Evolutionary conservation across 2,113 vertebrate genomes (phyloP).

Genomic region (Condylura cristata): DNA sequence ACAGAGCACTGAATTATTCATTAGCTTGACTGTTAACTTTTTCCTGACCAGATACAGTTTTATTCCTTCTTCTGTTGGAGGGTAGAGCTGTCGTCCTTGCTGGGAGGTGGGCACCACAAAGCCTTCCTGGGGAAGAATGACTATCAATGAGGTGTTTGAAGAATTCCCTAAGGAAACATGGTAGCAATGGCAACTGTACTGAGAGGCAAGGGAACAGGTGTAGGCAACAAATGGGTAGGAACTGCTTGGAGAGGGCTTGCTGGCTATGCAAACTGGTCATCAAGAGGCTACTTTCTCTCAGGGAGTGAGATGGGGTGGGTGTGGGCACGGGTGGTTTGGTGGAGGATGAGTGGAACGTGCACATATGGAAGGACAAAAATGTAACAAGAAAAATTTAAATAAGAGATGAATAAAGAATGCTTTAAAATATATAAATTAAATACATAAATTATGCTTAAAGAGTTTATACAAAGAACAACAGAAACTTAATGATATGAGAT

Average conservation of each 20-base stretch:
- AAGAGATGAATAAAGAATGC: too few species aligned
- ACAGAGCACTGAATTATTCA: background rate
- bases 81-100: background rate
- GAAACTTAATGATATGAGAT: too few species aligned
- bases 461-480: too few species aligned
- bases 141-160: background rate
- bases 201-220: background rate
- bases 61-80: background rate
- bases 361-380: too few species aligned
- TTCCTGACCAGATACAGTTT: background rate
- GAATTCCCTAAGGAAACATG: background rate
- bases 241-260: background rate
- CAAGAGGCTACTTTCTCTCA: background rate
- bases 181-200: background rate
- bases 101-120: background rate
- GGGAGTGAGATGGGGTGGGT: background rate
- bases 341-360: too few species aligned
- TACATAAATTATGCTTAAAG: too few species aligned
- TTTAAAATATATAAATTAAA: too few species aligned
- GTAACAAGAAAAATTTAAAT: too few species aligned
- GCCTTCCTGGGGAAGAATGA: background rate
- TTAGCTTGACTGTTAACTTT: background rate
- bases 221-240: fast-evolving
- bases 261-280: background rate
- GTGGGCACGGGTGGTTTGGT: too few species aligned